Percentiles rank a stretch among this genome's conserved stretches.
Conservation (phyloP, 2,797 vertebrate genomes). For the Helicolenus hilgendorfi region DNA sequence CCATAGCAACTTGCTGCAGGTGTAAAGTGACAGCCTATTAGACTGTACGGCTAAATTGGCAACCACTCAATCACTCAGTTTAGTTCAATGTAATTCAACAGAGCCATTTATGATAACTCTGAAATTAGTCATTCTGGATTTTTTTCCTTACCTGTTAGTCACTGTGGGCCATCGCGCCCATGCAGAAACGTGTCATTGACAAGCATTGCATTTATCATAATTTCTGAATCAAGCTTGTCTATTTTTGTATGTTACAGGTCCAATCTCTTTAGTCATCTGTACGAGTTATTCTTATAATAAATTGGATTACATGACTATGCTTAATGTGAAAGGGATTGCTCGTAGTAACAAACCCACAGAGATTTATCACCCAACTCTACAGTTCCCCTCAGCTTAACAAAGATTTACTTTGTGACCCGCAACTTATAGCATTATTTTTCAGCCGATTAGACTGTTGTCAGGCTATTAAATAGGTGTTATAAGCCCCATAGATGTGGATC, state of each 20-base stretch:
- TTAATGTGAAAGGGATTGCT: too few relatives aligned
- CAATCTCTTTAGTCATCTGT: not conserved
- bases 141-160: constrained; percentile 2
- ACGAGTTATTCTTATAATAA: not conserved
- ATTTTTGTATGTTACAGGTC: not conserved
- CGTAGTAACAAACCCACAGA: too few relatives aligned
- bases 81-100: constrained; percentile 47
- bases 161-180: not conserved
- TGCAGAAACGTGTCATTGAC: not conserved
- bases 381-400: too few relatives aligned
- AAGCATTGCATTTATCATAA: not conserved
- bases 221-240: not conserved
- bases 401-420: too few relatives aligned
- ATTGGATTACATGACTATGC: too few relatives aligned
- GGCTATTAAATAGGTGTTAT: too few relatives aligned
- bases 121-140: constrained; percentile 49
- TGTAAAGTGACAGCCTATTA: constrained; percentile 64
- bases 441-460: too few relatives aligned
- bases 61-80: constrained; percentile 42
- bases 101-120: constrained; percentile 41
- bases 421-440: too few relatives aligned
- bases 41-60: constrained; percentile 53
- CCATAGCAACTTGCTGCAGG: constrained; percentile 75
- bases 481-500: too few relatives aligned
- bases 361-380: too few relatives aligned